These are phyloP conservation scores for Drosophila athabasca DNA, from an alignment of 1,140 invertebrate genomes.

Conservation along the genomic window DNA sequence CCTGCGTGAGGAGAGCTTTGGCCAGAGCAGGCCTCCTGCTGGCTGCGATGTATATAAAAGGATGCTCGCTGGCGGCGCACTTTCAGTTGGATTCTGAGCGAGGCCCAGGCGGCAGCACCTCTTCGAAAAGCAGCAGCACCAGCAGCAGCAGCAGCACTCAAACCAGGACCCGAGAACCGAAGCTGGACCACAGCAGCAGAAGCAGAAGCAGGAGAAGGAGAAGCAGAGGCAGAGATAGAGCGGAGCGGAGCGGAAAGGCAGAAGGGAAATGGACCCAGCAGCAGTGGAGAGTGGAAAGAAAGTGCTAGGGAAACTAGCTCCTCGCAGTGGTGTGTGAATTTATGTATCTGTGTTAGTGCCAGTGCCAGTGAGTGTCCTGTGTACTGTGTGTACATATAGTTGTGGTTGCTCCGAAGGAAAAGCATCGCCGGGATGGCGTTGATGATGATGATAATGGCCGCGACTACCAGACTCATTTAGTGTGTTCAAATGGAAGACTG, in stretches of 20 bases:
- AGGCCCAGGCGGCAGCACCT: slow-evolving; percentile 53
- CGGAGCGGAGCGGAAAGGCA: slow-evolving; percentile 15
- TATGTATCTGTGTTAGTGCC: slow-evolving; percentile 13
- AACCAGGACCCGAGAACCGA: slow-evolving; percentile 19
- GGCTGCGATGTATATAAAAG: slow-evolving; percentile 63
- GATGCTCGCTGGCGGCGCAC: slow-evolving; percentile 66
- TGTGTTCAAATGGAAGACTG: slow-evolving; percentile 38
- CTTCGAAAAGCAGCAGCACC: slow-evolving; percentile 38
- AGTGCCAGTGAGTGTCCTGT: slow-evolving; percentile 22
- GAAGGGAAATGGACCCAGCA: slow-evolving; percentile 27
- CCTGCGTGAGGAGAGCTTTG: slow-evolving; percentile 42
- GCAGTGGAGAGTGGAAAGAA: slow-evolving; percentile 25
- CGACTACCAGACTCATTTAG: slow-evolving; percentile 10
- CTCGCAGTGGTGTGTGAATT: slow-evolving; percentile 44
- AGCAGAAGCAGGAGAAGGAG: slow-evolving; percentile 15
- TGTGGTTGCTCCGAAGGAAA: slow-evolving; percentile 26
- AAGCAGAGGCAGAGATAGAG: slow-evolving; percentile 12
- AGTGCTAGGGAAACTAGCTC: slow-evolving; percentile 70
- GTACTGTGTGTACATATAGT: slow-evolving; percentile 8
- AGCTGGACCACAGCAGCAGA: slow-evolving; percentile 19
- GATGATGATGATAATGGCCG: slow-evolving; percentile 4
- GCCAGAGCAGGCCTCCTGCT: slow-evolving; percentile 28
- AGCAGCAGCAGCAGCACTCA: slow-evolving; percentile 19
- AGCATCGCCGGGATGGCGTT: slow-evolving; percentile 7
- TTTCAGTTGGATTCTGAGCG: slow-evolving; percentile 81